Conservation (phyloP, 2,113 vertebrate species). For the Struthio camelus region DNA sequence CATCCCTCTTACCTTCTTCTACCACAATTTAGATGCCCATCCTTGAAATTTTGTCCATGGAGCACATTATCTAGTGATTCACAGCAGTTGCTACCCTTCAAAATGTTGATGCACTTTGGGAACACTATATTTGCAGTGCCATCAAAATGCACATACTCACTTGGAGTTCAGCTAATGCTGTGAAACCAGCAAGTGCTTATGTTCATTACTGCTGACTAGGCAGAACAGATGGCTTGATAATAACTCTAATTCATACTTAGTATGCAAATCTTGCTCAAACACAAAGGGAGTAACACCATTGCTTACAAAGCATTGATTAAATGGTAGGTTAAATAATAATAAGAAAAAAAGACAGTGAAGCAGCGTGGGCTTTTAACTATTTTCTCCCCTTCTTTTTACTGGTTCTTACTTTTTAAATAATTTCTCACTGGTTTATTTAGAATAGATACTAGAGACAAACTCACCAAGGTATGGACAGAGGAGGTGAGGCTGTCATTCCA, state of each 20-base stretch:
- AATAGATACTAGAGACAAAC: neutral
- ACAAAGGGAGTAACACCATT: neutral
- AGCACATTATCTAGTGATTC: neutral
- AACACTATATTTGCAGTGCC: neutral
- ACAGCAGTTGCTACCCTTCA: neutral
- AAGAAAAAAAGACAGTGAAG: neutral
- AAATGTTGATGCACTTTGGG: neutral
- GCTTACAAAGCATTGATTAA: slow-evolving; percentile 11
- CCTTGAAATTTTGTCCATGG: neutral
- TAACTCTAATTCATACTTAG: neutral
- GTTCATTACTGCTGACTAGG: neutral
- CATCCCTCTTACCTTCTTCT: neutral
- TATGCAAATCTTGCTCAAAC: neutral
- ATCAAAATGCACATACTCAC: neutral
- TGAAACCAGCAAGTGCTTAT: neutral
- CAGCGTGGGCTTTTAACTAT: neutral
- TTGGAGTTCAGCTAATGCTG: neutral
- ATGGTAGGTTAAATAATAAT: neutral
- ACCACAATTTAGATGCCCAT: neutral
- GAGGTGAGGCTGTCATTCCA: neutral
- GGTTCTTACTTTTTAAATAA: neutral
- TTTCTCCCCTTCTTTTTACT: neutral
- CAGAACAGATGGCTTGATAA: slow-evolving; percentile 3
- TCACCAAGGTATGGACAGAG: neutral
- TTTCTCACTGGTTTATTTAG: neutral